phyloP scores from a whole-genome alignment of 2,888 invertebrate species.

The Tetrapedia diversipes region DNA sequence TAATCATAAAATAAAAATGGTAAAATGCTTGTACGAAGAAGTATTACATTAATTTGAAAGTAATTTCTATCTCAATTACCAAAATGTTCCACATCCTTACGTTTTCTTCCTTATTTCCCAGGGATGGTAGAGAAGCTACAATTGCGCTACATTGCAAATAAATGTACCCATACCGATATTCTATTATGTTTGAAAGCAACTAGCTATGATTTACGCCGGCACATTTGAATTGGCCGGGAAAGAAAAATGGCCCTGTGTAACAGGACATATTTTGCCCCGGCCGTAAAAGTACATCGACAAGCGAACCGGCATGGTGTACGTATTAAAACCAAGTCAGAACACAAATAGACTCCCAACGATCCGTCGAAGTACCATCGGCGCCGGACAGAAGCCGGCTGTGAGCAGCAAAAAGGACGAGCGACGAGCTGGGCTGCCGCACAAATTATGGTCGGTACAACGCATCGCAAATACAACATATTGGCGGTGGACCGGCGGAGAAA shows the following conservation, averaged over 20 bases:
- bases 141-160: background rate
- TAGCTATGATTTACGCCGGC: background rate
- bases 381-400: slow-evolving; percentile 52
- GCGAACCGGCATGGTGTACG: slow-evolving; percentile 2
- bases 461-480: slow-evolving; percentile 47
- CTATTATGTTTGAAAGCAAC: background rate
- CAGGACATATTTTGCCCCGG: slow-evolving; percentile 20
- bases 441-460: slow-evolving; percentile 48
- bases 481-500: slow-evolving; percentile 52
- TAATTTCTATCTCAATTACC: too few species aligned
- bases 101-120: background rate
- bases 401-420: slow-evolving; percentile 40
- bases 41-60: too few species aligned
- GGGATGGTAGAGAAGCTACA: background rate
- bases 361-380: slow-evolving; percentile 69
- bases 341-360: slow-evolving; percentile 71
- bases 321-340: slow-evolving; percentile 63
- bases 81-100: too few species aligned
- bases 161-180: background rate
- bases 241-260: background rate
- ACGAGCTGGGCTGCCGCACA: slow-evolving; percentile 29
- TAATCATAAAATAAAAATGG: too few species aligned
- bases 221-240: background rate
- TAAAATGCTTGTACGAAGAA: too few species aligned
- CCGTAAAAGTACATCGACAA: slow-evolving; percentile 37